phyloP scores from a whole-genome alignment of 2,888 invertebrate species.

The Tenthredo distinguenda region DNA sequence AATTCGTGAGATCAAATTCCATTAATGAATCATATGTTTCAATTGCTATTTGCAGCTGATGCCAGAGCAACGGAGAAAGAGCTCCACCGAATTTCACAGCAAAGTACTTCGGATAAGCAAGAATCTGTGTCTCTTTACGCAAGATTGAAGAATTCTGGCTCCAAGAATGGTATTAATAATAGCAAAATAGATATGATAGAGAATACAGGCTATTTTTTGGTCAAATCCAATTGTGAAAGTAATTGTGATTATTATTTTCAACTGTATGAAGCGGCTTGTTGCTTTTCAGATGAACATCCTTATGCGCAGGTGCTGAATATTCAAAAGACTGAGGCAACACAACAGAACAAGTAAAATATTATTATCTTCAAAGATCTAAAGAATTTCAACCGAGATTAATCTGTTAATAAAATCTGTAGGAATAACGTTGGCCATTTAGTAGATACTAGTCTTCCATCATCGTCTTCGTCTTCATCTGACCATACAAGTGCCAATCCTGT shows the following conservation, averaged over 20 bases:
- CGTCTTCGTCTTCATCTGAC: slow-evolving; percentile 58
- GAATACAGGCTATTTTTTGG: not conserved
- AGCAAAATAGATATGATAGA: slow-evolving; percentile 54
- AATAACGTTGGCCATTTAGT: slow-evolving; percentile 66
- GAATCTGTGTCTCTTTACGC: slow-evolving; percentile 84
- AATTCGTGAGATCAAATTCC: not conserved
- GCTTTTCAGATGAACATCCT: slow-evolving; percentile 82
- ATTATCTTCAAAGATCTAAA: slow-evolving; percentile 9
- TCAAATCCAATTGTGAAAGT: slow-evolving; percentile 59
- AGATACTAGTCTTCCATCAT: slow-evolving; percentile 68
- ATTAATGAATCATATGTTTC: slow-evolving; percentile 1
- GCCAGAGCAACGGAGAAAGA: slow-evolving; percentile 69
- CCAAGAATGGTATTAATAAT: slow-evolving; percentile 81
- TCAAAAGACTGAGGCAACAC: slow-evolving; percentile 71
- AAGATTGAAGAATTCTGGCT: slow-evolving; percentile 83
- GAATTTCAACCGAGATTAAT: slow-evolving; percentile 43
- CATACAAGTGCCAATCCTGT: slow-evolving; percentile 72
- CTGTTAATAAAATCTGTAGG: slow-evolving; percentile 58
- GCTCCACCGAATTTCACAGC: slow-evolving; percentile 81
- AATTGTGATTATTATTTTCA: not conserved
- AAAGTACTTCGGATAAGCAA: slow-evolving; percentile 82
- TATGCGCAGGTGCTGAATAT: slow-evolving; percentile 86
- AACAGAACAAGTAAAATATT: slow-evolving; percentile 68
- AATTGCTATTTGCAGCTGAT: slow-evolving; percentile 57
- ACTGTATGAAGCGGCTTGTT: slow-evolving; percentile 42